A percentile compares a stretch with the other conserved stretches of the same genome.
phyloP scores from a whole-genome alignment of 2,797 vertebrate genomes.

The Bryconaethiops microstoma region DNA sequence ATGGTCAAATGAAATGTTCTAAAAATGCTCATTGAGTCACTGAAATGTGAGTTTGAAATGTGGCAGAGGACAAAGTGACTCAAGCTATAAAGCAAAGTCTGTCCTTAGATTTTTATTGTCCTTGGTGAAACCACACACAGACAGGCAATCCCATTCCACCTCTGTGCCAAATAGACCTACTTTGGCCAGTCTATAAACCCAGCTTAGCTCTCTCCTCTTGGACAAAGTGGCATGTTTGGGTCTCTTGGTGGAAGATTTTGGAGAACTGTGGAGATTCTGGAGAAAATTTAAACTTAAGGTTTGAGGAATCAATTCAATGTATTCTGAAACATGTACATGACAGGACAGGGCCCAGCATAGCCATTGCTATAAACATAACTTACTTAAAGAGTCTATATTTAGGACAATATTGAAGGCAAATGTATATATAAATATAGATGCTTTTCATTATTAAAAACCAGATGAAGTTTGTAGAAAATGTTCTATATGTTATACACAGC shows the following conservation, averaged over 20 bases:
- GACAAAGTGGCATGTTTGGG: slow-evolving; percentile 20
- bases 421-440: no score
- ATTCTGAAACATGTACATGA: background rate
- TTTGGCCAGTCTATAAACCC: slow-evolving; percentile 25
- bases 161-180: slow-evolving; percentile 20
- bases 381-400: background rate
- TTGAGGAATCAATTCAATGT: background rate
- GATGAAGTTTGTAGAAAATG: no score
- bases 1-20: slow-evolving; percentile 2
- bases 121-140: slow-evolving; percentile 17
- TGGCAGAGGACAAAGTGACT: slow-evolving; percentile 44
- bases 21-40: slow-evolving; percentile 19
- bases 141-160: background rate
- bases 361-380: no score
- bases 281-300: background rate
- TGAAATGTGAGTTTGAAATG: background rate
- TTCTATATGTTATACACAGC: no score
- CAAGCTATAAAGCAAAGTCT: slow-evolving; percentile 41
- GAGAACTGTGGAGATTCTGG: background rate
- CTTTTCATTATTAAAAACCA: no score
- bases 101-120: slow-evolving; percentile 38
- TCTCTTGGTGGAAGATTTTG: slow-evolving; percentile 15
- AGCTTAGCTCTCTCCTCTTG: slow-evolving; percentile 4
- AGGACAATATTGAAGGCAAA: no score
- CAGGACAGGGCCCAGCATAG: background rate